Conservation (phyloP, 2,888 invertebrate genomes). For the Thera obeliscata region DNA sequence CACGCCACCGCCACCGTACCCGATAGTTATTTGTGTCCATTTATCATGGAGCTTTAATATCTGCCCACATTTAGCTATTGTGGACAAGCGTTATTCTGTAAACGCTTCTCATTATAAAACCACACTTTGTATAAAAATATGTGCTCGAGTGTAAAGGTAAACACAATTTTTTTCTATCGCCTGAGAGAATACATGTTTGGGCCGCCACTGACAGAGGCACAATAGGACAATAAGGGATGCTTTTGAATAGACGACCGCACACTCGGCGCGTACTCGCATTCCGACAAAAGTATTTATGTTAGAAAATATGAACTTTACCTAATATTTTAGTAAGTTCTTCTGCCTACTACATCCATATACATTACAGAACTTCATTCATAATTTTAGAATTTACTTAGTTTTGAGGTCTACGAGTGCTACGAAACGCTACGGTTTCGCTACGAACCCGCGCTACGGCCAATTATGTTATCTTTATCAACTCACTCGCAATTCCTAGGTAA, state of each 20-base stretch:
- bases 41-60: conserved; percentile 75
- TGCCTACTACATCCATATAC: neutral
- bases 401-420: conserved; percentile 19
- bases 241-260: conserved; percentile 81
- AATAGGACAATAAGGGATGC: conserved; percentile 76
- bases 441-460: neutral
- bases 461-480: too few species aligned
- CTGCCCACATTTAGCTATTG: conserved; percentile 72
- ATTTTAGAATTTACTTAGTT: neutral
- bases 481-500: too few species aligned
- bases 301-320: conserved; percentile 10
- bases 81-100: conserved; percentile 82
- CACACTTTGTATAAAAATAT: conserved; percentile 82
- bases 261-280: conserved; percentile 65
- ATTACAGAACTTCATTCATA: neutral
- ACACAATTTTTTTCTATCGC: conserved; percentile 77
- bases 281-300: conserved; percentile 26
- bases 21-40: conserved; percentile 54
- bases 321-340: neutral
- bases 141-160: conserved; percentile 82
- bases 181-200: conserved; percentile 81
- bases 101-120: conserved; percentile 79
- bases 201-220: conserved; percentile 74
- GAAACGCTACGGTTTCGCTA: conserved; percentile 17
- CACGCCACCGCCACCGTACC: conserved; percentile 42